phyloP scores from a whole-genome alignment of 2,113 vertebrate species.

The Dasyurus viverrinus region DNA sequence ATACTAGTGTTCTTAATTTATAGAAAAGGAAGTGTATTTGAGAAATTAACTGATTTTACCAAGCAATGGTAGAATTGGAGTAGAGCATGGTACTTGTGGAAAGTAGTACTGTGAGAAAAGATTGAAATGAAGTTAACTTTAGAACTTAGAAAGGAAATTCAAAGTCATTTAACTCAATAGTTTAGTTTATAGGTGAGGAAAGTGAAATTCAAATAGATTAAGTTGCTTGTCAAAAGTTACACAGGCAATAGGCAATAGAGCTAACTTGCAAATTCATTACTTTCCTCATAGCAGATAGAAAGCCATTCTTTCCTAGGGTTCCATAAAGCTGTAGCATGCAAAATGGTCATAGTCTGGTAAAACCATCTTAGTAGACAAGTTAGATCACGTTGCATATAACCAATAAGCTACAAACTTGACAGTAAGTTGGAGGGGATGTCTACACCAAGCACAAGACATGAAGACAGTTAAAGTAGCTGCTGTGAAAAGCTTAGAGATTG shows the following conservation, averaged over 20 bases:
- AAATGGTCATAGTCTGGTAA: not conserved
- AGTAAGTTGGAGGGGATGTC: not conserved
- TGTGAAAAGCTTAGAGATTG: not conserved
- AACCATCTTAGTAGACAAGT: not conserved
- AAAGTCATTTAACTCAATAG: not conserved
- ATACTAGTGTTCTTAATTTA: not conserved
- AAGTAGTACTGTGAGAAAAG: not conserved
- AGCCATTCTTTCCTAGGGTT: too few species aligned
- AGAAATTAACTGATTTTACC: not conserved
- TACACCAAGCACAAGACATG: not conserved
- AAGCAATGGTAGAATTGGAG: not conserved
- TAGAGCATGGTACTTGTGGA: not conserved
- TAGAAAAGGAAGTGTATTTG: not conserved
- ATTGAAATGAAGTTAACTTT: not conserved
- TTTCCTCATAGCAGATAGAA: not conserved
- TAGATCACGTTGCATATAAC: not conserved
- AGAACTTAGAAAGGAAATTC: not conserved
- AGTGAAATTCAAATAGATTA: constrained; percentile 5
- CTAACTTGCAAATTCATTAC: not conserved
- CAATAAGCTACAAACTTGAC: not conserved
- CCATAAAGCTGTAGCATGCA: not conserved
- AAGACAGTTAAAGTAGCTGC: not conserved
- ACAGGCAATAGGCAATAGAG: not conserved
- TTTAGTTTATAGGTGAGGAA: not conserved
- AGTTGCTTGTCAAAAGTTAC: not conserved